These are phyloP conservation scores for Troides aeacus DNA, from an alignment of 2,888 invertebrate species.

Conservation along the genomic window DNA sequence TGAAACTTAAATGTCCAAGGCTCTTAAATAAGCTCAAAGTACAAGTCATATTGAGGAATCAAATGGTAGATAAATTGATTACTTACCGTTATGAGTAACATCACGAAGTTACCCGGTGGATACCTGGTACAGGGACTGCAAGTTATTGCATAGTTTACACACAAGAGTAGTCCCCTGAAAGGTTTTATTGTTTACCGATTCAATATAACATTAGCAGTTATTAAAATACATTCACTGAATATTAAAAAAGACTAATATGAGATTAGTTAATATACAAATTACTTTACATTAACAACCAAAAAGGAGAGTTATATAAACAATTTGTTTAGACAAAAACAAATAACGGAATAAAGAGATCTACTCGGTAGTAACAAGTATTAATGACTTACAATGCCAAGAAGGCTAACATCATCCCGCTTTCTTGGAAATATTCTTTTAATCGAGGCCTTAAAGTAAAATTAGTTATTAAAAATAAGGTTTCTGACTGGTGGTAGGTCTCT, in stretches of 20 bases:
- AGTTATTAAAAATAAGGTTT: not conserved
- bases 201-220: not conserved
- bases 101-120: slow-evolving; percentile 32
- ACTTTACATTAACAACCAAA: too few species aligned
- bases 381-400: slow-evolving; percentile 30
- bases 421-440: slow-evolving; percentile 22
- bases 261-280: not conserved
- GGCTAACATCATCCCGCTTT: slow-evolving; percentile 18
- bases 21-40: too few species aligned
- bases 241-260: not conserved
- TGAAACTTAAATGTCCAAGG: too few species aligned
- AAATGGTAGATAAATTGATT: not conserved
- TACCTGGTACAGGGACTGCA: slow-evolving; percentile 31
- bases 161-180: slow-evolving; percentile 33
- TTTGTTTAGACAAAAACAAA: too few species aligned
- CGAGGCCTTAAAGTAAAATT: slow-evolving; percentile 22
- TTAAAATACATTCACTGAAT: not conserved
- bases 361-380: not conserved
- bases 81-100: slow-evolving; percentile 14
- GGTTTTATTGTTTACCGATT: not conserved
- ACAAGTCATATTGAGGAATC: too few species aligned
- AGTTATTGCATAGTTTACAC: slow-evolving; percentile 32
- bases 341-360: not conserved
- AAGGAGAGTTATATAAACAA: too few species aligned
- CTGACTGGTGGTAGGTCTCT: too few species aligned